Conservation (phyloP, 2,797 vertebrate genomes). For the Petrocephalus sullivani region DNA sequence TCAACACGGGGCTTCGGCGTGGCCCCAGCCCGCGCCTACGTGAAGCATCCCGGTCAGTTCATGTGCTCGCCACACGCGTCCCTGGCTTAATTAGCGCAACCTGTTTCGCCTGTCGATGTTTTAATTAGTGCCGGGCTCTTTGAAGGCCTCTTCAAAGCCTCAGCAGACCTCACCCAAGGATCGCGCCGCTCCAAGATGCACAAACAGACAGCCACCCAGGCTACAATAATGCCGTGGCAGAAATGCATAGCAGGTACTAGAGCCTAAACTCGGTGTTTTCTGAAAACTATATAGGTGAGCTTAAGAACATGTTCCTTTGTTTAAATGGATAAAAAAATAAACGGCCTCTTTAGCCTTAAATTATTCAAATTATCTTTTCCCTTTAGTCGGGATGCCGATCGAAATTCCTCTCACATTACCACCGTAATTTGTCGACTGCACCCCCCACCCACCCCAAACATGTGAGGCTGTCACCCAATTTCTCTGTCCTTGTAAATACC, state of each 20-base stretch:
- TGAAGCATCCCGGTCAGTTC: not conserved
- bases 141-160: not conserved
- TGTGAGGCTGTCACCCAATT: not conserved
- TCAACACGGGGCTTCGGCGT: not conserved
- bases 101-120: not conserved
- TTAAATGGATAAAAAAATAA: not conserved
- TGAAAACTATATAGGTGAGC: not conserved
- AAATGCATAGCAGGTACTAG: not conserved
- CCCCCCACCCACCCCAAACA: not conserved
- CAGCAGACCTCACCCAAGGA: not conserved
- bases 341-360: not conserved
- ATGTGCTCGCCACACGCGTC: not conserved
- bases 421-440: not conserved
- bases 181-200: not conserved
- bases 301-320: not conserved
- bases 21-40: no score
- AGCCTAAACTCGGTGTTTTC: not conserved
- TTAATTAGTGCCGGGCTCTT: conserved; percentile 11
- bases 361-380: not conserved
- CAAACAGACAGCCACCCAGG: not conserved
- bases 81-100: not conserved
- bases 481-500: not conserved
- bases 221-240: not conserved
- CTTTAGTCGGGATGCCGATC: not conserved
- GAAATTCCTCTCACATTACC: conserved; percentile 5